Percentiles rank a stretch among this genome's conserved stretches.
Conservation (phyloP, 2,113 vertebrate species). For the Pontoporia blainvillei region DNA sequence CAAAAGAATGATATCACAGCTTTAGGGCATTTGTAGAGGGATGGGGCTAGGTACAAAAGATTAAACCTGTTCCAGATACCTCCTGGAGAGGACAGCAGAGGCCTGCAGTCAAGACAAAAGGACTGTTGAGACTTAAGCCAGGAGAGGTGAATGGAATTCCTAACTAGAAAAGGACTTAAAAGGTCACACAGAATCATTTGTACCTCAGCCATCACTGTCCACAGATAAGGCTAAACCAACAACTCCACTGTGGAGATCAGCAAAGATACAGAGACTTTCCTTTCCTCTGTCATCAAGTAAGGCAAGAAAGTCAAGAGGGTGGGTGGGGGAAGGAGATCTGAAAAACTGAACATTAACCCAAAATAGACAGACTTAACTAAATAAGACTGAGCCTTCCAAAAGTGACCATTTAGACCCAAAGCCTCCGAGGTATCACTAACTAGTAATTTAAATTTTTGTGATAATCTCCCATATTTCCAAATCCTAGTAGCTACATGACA, state of each 20-base stretch:
- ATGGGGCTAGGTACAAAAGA: background rate
- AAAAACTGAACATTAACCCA: background rate
- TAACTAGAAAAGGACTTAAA: background rate
- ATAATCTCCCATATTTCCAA: background rate
- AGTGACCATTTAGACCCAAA: background rate
- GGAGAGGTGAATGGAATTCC: background rate
- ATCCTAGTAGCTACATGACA: background rate
- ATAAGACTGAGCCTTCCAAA: background rate
- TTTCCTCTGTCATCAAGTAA: background rate
- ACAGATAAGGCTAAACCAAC: background rate
- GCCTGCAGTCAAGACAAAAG: background rate
- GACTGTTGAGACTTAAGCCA: background rate
- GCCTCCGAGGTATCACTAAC: background rate
- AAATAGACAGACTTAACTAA: background rate
- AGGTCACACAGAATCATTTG: background rate
- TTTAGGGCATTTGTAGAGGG: background rate
- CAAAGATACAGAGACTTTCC: background rate
- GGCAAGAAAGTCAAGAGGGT: background rate
- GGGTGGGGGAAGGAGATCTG: background rate
- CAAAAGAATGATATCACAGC: background rate
- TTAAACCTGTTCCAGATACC: background rate
- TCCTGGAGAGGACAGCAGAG: background rate
- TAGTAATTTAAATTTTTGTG: background rate
- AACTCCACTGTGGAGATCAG: background rate
- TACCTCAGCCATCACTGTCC: background rate